Conservation (phyloP, 1,140 invertebrate genomes). For the Drosophila kohkoa region DNA sequence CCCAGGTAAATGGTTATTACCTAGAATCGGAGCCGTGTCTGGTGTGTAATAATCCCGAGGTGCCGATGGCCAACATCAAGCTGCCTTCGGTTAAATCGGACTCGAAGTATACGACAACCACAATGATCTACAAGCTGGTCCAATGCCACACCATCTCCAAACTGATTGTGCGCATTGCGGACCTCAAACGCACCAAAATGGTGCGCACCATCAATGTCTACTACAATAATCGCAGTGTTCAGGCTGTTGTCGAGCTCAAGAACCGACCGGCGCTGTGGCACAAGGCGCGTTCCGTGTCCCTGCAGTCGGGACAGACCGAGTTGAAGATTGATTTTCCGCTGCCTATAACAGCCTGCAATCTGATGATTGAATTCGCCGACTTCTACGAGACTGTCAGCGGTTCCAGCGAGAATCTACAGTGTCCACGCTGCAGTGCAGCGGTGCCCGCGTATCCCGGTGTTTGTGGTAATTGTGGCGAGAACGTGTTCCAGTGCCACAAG, state of each 20-base stretch:
- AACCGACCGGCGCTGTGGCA: conserved; percentile 96
- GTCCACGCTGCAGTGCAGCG: conserved; percentile 97
- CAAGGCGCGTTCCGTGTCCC: conserved; percentile 95
- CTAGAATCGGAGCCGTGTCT: conserved; percentile 98
- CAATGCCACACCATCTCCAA: conserved; percentile 98
- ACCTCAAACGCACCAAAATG: conserved; percentile 98
- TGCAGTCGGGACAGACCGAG: conserved; percentile 97
- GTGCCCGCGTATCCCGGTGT: conserved; percentile 99
- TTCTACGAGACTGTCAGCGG: conserved; percentile 96
- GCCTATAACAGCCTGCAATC: conserved; percentile 98
- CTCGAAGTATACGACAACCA: conserved; percentile 98
- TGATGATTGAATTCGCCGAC: conserved; percentile 99
- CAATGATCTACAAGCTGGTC: conserved; percentile 98
- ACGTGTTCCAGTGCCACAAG: conserved; percentile 99
- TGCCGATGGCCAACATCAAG: conserved; percentile 96
- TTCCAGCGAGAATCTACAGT: conserved; percentile 96
- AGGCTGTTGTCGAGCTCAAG: conserved; percentile 98
- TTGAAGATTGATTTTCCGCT: conserved; percentile 97
- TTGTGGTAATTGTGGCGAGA: conserved; percentile 98
- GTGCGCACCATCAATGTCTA: conserved; percentile 98
- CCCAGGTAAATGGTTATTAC: conserved; percentile 95
- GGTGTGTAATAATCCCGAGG: conserved; percentile 98
- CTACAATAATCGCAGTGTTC: conserved; percentile 98
- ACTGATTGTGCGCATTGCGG: conserved; percentile 96
- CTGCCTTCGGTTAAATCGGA: conserved; percentile 97